Percentiles rank a stretch among this genome's conserved stretches.
Conservation (phyloP, 2,113 vertebrate genomes). For the Carlito syrichta region DNA sequence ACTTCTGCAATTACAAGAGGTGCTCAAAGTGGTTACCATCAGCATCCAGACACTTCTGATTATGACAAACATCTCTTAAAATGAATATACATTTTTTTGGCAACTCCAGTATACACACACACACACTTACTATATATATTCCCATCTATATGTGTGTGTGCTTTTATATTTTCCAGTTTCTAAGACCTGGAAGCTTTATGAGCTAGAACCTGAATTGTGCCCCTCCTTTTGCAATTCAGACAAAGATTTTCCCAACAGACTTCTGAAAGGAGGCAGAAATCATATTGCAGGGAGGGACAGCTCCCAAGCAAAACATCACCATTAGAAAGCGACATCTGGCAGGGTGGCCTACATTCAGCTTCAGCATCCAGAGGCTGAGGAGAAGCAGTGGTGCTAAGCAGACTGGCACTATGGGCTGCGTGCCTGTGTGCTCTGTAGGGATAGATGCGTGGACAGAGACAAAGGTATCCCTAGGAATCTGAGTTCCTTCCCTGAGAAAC, state of each 20-base stretch:
- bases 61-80: no score
- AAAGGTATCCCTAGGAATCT: background rate
- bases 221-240: background rate
- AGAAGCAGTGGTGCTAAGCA: background rate
- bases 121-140: background rate
- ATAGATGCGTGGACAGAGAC: fast-evolving
- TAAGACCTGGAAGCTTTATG: background rate
- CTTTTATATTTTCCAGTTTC: background rate
- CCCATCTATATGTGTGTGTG: background rate
- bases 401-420: background rate
- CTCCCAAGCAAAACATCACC: background rate
- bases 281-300: background rate
- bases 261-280: background rate
- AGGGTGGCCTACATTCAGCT: background rate
- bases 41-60: no score
- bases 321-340: background rate
- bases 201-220: background rate
- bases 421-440: fast-evolving
- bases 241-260: background rate
- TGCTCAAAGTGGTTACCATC: no score
- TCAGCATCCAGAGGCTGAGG: background rate
- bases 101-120: no score
- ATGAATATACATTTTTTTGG: no score
- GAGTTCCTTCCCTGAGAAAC: background rate
- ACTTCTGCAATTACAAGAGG: no score